phyloP scores from a whole-genome alignment of 2,888 invertebrate genomes.

The Anoplius nigerrimus region DNA sequence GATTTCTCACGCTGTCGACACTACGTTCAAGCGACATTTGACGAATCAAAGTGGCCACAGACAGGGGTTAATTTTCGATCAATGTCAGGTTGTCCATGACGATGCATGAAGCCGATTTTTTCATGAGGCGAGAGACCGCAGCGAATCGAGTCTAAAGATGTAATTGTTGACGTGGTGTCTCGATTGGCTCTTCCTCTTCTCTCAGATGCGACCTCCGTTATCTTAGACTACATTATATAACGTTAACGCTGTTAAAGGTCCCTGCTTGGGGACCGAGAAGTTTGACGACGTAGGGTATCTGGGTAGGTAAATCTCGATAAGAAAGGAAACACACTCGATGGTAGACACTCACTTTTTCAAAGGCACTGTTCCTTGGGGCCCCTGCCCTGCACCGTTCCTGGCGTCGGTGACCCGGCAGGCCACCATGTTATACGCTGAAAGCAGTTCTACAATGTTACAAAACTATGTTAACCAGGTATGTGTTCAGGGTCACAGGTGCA shows the following conservation, averaged over 20 bases:
- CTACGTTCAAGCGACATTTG: no score
- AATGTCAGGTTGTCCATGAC: no score
- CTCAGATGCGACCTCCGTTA: slow-evolving; percentile 57
- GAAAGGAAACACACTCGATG: slow-evolving; percentile 12
- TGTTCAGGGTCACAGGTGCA: slow-evolving; percentile 54
- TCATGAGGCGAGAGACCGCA: no score
- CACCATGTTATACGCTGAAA: slow-evolving; percentile 99
- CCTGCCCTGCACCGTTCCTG: slow-evolving; percentile 86
- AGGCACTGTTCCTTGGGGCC: slow-evolving; percentile 94
- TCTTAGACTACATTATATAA: slow-evolving; percentile 44
- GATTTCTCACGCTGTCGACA: no score
- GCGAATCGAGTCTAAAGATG: no score
- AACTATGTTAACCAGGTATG: slow-evolving; percentile 62
- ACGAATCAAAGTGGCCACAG: no score
- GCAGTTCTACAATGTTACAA: slow-evolving; percentile 76
- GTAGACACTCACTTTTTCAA: slow-evolving; percentile 93
- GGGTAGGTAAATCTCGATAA: slow-evolving; percentile 16
- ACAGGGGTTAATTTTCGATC: no score
- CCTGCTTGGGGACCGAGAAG: slow-evolving; percentile 35
- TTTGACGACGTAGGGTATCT: slow-evolving; percentile 35
- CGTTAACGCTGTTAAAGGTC: slow-evolving; percentile 30
- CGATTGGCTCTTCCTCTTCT: no score
- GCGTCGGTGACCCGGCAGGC: slow-evolving; percentile 96
- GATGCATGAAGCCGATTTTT: no score
- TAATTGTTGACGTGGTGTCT: no score